These are phyloP conservation scores for Saccostrea echinata DNA, from an alignment of 1,140 invertebrate species.

Conservation along the genomic window DNA sequence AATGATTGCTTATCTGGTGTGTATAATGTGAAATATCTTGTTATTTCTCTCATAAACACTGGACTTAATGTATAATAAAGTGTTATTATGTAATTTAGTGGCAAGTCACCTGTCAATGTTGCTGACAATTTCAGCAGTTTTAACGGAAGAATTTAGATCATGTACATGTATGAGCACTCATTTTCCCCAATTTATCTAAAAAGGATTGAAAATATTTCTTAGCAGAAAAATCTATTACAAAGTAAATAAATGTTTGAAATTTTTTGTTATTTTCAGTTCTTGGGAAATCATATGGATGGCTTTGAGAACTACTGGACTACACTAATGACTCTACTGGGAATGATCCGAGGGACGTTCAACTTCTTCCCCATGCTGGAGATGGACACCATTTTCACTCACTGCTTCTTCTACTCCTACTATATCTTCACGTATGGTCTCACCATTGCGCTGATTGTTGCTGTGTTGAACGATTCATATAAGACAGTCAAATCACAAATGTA, in stretches of 20 bases:
- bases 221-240: too few relatives aligned
- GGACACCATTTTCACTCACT: slow-evolving; percentile 65
- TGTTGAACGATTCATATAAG: slow-evolving; percentile 70
- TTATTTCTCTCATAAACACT: background rate
- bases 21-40: background rate
- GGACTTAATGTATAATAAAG: background rate
- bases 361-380: slow-evolving; percentile 62
- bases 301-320: slow-evolving; percentile 69
- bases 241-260: too few relatives aligned
- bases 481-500: slow-evolving; percentile 68
- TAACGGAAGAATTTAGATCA: too few relatives aligned
- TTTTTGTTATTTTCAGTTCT: slow-evolving; percentile 72
- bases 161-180: too few relatives aligned
- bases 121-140: too few relatives aligned
- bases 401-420: slow-evolving; percentile 72
- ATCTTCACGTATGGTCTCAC: slow-evolving; percentile 71
- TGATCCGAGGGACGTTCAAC: slow-evolving; percentile 67
- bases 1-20: slow-evolving; percentile 72
- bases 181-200: too few relatives aligned
- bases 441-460: slow-evolving; percentile 66
- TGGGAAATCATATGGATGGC: slow-evolving; percentile 64
- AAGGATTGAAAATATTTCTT: too few relatives aligned
- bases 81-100: too few relatives aligned
- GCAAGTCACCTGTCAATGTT: too few relatives aligned
- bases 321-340: slow-evolving; percentile 65